These are phyloP conservation scores for Spicauda simplicius DNA, from an alignment of 2,888 invertebrate genomes.

Conservation along the genomic window DNA sequence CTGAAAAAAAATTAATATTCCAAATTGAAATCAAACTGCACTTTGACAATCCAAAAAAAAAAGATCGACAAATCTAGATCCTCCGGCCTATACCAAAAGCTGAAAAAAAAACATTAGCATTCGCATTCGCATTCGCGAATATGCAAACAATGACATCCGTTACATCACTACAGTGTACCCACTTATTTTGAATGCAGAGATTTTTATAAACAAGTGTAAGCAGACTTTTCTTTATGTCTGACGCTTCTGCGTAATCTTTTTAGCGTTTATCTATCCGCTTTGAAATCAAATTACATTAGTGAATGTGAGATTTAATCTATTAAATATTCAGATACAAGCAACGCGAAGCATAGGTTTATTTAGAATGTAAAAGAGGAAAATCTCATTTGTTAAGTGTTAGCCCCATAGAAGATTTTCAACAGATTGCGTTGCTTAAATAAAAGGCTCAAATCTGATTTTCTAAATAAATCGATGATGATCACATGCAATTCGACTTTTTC, in stretches of 20 bases:
- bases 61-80: too few species aligned
- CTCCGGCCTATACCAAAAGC: too few species aligned
- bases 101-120: too few species aligned
- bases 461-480: too few species aligned
- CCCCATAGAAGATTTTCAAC: conserved; percentile 11
- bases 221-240: neutral
- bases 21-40: too few species aligned
- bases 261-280: neutral
- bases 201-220: neutral
- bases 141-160: too few species aligned
- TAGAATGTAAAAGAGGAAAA: conserved; percentile 9
- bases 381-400: conserved; percentile 28
- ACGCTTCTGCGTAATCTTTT: neutral
- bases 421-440: neutral
- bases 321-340: conserved; percentile 22
- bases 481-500: too few species aligned
- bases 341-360: conserved; percentile 4
- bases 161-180: conserved; percentile 3
- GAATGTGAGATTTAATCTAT: conserved; percentile 20
- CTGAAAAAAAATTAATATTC: too few species aligned
- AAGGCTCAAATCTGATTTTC: too few species aligned
- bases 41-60: too few species aligned
- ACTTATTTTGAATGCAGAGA: neutral
- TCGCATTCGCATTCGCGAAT: too few species aligned
- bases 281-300: conserved; percentile 25